Evolutionary conservation across 2,113 vertebrate genomes (phyloP), one percentile per base, ranked within the genome.

Genomic region (Haliaeetus leucogaster): DNA sequence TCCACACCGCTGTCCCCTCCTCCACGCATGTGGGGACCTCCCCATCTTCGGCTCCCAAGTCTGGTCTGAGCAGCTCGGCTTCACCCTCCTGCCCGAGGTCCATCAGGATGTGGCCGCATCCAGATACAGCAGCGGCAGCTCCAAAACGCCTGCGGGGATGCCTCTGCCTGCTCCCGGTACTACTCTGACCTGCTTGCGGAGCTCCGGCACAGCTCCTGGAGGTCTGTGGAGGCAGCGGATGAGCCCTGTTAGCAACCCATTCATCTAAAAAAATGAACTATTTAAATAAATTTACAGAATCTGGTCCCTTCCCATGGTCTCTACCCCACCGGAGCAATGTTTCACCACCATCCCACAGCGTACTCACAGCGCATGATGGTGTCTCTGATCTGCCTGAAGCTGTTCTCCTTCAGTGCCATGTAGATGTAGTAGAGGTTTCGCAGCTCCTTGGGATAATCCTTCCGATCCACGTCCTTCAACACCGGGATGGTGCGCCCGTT

Each of bases 401-500:
- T 98, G 0, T 16, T 77, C 14, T 98, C 97, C 16, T 96, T 96
- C 21, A 58, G 90, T 1, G 16, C 96, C 65, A 98, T 97, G 38
- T 97, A 97, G 96, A 99, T 98, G 47, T 97, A 98, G 92, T 97
- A 98, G 94, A 98, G 98, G 91, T 98, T 99, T 3, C 98, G 94
- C 53, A 99, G 98, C 79, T 99, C 99, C 16, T 56, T 58, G 1
- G 99, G 99, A 58, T 98, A 99, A 61, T 99, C 95, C 11, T 96
- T 96, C 56, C 95, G 96, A 17, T 97, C 66, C 91, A 99, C 86
- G 0, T 98, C 98, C 7, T 97, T 96, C 76, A 99, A 25, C 81
- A 99, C 89, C 0, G 99, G 99, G 87, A 99, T 99, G 89, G 98
- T 98, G 56, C 99, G 97, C 4, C 98, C 98, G 3, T 98, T 98